A percentile compares a stretch with the other conserved stretches of the same genome.
These are phyloP conservation scores for Mythimna loreyi DNA, from an alignment of 2,888 invertebrate genomes.

Conservation along the genomic window DNA sequence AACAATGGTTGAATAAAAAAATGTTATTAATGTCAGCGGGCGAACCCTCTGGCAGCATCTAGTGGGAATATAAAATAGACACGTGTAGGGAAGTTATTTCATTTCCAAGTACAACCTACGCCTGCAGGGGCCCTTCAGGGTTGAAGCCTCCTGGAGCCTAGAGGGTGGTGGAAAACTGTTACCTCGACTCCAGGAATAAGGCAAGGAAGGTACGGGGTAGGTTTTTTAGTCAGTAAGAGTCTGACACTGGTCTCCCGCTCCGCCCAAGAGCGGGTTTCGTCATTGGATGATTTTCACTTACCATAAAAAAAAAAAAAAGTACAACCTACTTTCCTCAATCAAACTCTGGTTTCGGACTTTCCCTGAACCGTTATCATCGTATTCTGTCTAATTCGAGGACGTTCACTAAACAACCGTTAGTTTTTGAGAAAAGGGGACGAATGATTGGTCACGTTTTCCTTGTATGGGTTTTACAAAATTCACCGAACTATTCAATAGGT, in stretches of 20 bases:
- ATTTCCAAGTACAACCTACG: neutral
- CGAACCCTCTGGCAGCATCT: neutral
- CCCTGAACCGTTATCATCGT: conserved; percentile 1
- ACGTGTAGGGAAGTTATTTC: neutral
- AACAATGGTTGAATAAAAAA: too few species aligned
- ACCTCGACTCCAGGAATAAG: too few species aligned
- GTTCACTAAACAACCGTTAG: conserved; percentile 18
- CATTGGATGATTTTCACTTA: too few species aligned
- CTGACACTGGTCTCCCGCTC: too few species aligned
- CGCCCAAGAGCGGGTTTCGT: too few species aligned
- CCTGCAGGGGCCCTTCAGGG: too few species aligned
- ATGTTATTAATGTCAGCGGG: too few species aligned
- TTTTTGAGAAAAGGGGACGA: conserved; percentile 1
- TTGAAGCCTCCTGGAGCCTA: too few species aligned
- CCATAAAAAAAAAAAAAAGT: too few species aligned
- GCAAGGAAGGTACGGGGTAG: too few species aligned
- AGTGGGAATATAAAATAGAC: neutral
- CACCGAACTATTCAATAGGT: conserved; percentile 13
- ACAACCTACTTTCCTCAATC: conserved; percentile 12
- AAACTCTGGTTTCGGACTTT: conserved; percentile 3
- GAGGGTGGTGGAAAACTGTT: too few species aligned
- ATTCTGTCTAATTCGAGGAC: neutral
- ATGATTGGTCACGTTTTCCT: conserved; percentile 18
- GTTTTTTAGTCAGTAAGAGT: too few species aligned
- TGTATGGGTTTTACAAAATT: conserved; percentile 22